Evolutionary conservation across 2,888 invertebrate genomes (phyloP), one percentile per base, ranked within the genome.

Genomic region (Pelosia muscerda): DNA sequence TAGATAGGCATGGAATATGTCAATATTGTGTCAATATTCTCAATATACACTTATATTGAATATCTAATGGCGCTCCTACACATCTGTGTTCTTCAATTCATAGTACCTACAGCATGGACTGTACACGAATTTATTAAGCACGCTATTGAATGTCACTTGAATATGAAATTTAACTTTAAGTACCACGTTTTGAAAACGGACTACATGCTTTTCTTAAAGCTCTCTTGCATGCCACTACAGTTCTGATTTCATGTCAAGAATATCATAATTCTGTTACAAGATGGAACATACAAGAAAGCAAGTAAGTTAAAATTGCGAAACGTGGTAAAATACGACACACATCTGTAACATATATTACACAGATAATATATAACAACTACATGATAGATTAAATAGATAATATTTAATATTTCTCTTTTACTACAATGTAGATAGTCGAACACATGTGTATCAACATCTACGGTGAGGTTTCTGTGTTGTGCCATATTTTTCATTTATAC

Each of bases 401-500:
- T 13, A 38, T 15, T 15, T 38, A 38, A 61, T 61, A 56, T 56
- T 26, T 61, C 9, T 56, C 28, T 66, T 55, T 61, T 23, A 28
- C 56, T 56, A 56, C 42, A 28, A 8, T 34, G 65, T 56, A 42
- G 42, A 49, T 49, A 19, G 59, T 58, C 19, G 54, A 34, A n/a
- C 10, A 31, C 34, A 42, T 63, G 59, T 68, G 61, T 63, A 58
- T 64, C 62, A 63, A 65, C 58, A 70, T 55, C 69, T 75, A 75
- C 59, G 31, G 38, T 79, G 72, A 78, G 76, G 72, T 77, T 77
- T 67, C 13, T 63, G 60, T 80, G 75, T 80, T 77, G 72, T 72
- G 67, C 74, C 31, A 9, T 22, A 34, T 64, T 59, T n/a, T 55
- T 31, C 65, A 69, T 70, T 31, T 73, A 68, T 66, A 71, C 42